Base-by-base conservation (phyloP, 1,140 invertebrate genomes). In the Anadara kagoshimensis region DNA sequence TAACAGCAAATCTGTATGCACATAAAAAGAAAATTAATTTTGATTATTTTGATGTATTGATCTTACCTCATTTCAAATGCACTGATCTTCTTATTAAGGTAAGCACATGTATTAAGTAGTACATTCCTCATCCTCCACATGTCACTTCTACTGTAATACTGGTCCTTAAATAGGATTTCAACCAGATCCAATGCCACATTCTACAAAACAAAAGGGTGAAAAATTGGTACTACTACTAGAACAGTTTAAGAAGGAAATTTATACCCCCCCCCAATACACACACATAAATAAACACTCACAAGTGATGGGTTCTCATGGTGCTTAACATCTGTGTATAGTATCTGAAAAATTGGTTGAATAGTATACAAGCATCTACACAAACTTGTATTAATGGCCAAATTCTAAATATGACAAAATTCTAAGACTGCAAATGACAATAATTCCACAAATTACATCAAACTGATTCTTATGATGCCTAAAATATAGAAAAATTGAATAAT, bases 51-150 rank as follows among this genome's bases (percentile, higher is more conserved):
- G 29, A 36, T 36, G 7, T 3, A 36, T 36, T 3, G 7, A 36
- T 3, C 7, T 36, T 65, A 91, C 90, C 86, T 89, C 81, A 91
- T 90, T 59, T 88, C 89, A 69, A 94, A 95, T 89, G 96, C 97
- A 90, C 98, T 96, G 63, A 99, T 93, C 88, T 97, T 98, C 89
- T 98, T 99, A 82, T 97, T 97, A 53, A 96, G 91, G 89, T 99
- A 98, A 3, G 98, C 95, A 90, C 97, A 98, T 41, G 95, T 95
- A 79, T 96, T 94, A 0, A 90, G 95, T 90, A 99, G 90, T 90
- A 93, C 94, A 80, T 95, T 97, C 89, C 97, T 97, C 10, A 99
- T 88, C 56, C 97, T 91, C 96, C 97, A 99, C 97, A 99, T 99
- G 91, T 99, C 98, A 82, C 97, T 97, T 69, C 98, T 91, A 14